These are phyloP conservation scores for Pissodes strobi DNA, from an alignment of 1,140 invertebrate species.

Conservation along the genomic window DNA sequence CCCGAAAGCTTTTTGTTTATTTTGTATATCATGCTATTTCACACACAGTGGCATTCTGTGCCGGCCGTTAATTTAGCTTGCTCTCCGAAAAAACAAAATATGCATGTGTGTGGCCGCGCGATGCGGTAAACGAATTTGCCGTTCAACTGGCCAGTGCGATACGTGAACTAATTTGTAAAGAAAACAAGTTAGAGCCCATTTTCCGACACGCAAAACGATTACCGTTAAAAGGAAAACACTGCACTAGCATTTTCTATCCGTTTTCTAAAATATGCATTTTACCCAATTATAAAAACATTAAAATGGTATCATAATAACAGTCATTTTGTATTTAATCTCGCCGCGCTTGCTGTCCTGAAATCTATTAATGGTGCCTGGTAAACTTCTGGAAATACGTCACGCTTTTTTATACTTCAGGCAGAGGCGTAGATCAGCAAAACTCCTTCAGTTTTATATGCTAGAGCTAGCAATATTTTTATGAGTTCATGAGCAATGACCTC, in stretches of 20 bases:
- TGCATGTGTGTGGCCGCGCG: conserved; percentile 1
- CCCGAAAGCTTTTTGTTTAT: conserved; percentile 7
- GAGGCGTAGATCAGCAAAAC: no score
- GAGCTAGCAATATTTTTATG: no score
- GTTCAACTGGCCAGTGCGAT: conserved; percentile 6
- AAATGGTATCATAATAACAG: conserved; percentile 7
- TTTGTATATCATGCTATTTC: conserved; percentile 19
- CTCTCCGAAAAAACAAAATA: conserved; percentile 12
- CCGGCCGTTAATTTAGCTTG: conserved; percentile 11
- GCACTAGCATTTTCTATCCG: not conserved
- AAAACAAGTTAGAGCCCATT: conserved; percentile 7
- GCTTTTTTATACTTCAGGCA: no score
- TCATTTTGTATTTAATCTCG: conserved; percentile 10
- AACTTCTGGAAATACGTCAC: no score
- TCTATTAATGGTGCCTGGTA: no score
- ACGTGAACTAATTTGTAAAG: conserved; percentile 11
- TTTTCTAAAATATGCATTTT: conserved; percentile 16
- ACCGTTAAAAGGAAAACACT: not conserved
- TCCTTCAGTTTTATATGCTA: no score
- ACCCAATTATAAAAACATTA: conserved; percentile 17
- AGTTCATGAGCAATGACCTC: no score
- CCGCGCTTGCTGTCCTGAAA: not conserved
- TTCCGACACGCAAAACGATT: conserved; percentile 10
- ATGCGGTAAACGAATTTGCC: conserved; percentile 6
- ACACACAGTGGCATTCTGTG: not conserved